A percentile compares a stretch with the other conserved stretches of the same genome.
Evolutionary conservation across 2,888 invertebrate species (phyloP).

Genomic region (Aphelenchoides bicaudatus): DNA sequence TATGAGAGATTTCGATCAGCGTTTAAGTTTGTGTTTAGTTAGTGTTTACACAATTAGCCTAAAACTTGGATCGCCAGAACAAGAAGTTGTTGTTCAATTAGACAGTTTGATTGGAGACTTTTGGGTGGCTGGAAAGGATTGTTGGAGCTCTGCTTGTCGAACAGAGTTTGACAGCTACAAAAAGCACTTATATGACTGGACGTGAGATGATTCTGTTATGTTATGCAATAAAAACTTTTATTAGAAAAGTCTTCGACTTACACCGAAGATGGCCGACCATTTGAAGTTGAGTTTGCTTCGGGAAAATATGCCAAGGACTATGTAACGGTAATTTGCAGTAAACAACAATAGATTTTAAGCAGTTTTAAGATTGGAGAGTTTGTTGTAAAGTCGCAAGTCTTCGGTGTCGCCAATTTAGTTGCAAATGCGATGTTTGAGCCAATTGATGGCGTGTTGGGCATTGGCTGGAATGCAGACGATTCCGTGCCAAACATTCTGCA

Average conservation of each 20-base stretch:
- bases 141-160: not conserved
- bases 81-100: not conserved
- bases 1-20: no score
- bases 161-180: not conserved
- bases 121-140: not conserved
- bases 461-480: constrained; percentile 4
- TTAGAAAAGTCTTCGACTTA: not conserved
- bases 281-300: not conserved
- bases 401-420: not conserved
- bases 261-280: not conserved
- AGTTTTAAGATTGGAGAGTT: no score
- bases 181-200: not conserved
- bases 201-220: not conserved
- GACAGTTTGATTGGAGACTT: not conserved
- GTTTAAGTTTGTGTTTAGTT: no score
- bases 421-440: not conserved
- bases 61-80: no score
- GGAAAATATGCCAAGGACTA: not conserved
- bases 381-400: no score
- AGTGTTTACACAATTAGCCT: no score
- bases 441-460: not conserved
- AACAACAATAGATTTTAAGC: no score
- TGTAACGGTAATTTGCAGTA: no score
- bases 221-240: not conserved
- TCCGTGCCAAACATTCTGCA: not conserved